Evolutionary conservation across 2,888 invertebrate species (phyloP).

Genomic region (Cephus pulcher): DNA sequence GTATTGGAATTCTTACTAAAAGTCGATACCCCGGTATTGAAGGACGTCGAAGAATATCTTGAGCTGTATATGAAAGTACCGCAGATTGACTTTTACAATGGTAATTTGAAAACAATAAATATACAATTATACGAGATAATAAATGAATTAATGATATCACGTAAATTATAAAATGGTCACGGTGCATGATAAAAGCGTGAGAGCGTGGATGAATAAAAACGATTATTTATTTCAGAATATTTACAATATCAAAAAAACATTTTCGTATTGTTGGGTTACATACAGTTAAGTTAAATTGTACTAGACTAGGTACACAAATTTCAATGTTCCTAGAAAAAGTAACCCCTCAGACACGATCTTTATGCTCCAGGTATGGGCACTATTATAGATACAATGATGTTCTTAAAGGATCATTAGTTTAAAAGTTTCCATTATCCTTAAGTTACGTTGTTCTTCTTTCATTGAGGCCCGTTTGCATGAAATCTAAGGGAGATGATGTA

Average conservation of each 20-base stretch:
- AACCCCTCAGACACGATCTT: constrained; percentile 1
- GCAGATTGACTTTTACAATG: constrained; percentile 38
- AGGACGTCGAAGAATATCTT: constrained; percentile 40
- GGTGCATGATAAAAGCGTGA: neutral
- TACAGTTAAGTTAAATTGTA: constrained; percentile 44
- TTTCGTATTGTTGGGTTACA: constrained; percentile 42
- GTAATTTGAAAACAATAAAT: constrained; percentile 29
- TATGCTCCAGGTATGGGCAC: neutral
- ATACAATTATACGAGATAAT: neutral
- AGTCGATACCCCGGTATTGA: constrained; percentile 31
- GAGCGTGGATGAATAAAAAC: constrained; percentile 55
- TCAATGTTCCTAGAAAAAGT: constrained; percentile 33
- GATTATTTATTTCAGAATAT: constrained; percentile 65
- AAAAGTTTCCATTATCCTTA: neutral
- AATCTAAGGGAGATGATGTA: neutral
- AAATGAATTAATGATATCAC: neutral
- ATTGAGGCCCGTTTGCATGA: neutral
- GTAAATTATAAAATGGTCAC: neutral
- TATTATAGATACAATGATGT: neutral
- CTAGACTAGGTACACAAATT: constrained; percentile 51
- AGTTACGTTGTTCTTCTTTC: constrained; percentile 1
- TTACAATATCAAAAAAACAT: constrained; percentile 61
- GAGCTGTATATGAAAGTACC: constrained; percentile 28
- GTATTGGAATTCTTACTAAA: constrained; percentile 46
- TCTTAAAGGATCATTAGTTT: constrained; percentile 1